Base-by-base conservation (phyloP, 2,888 invertebrate genomes). In the Epiblema foenella region DNA sequence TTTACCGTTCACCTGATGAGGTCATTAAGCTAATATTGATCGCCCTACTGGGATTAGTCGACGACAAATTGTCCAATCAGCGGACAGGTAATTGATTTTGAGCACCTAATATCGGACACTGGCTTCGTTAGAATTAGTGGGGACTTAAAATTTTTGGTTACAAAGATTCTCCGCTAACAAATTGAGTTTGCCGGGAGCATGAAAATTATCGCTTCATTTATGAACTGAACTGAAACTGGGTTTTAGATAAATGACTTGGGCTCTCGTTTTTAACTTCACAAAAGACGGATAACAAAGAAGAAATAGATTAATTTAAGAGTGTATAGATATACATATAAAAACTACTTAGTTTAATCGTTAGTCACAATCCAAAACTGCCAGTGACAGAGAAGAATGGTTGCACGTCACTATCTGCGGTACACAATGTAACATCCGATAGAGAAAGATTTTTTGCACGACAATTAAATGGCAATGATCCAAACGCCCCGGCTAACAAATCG, bases 21-120 rank as follows among this genome's bases (percentile, higher is more conserved):
- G 87, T 89, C 89, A 89, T 90, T 90, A 90, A 87, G 87, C 87
- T 87, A 84, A 84, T 87, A 90, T 90, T 87, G 89, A 94, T 84
- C 85, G 81, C 73, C 74, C 73, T 74, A 69, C 72, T 62, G 77
- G 86, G 88, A 89, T 94, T 90, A 93, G 85, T 87, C 84, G 86
- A 85, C 90, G 91, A 94, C 94, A 94, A 94, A 94, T 94, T 94
- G 94, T 90, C 89, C 91, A 91, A 94, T 94, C 93, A 90, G 85
- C 88, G 89, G 86, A 86, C 89, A 91, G 91, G 91, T 94, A 94
- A 94, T 94, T 94, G 94, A 94, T 94, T 93, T 86, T 85, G 86
- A 91, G 87, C 89, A 90, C 89, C 89, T 86, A 80, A 77, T 77
- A 76, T 80, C 73, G 83, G 85, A 83, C 85, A 77, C 77, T 75